Evolutionary conservation across 2,113 vertebrate species (phyloP), one percentile per base, ranked within the genome.

Genomic region (Corydoras maculifer): DNA sequence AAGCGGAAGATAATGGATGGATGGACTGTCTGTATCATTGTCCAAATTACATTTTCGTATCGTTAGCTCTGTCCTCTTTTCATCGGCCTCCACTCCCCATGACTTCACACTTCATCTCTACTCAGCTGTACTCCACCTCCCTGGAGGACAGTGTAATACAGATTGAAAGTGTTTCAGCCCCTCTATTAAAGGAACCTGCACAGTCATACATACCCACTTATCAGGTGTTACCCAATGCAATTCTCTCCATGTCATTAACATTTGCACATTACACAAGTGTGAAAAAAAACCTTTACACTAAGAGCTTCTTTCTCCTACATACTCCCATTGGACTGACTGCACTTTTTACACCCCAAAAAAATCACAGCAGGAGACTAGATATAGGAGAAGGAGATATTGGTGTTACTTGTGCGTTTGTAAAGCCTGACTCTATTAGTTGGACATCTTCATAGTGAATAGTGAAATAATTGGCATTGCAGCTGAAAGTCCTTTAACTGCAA

Each of bases 161-260:
- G 59, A 68, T 9, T 43, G 63, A 30, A 43, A 25, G 58, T 29
- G 51, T 9, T 63, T 11, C 69, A 58, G 54, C 15, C 30, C 43
- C 31, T 72, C 60, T 18, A 51, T 2, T 48, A 50, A 61, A 48
- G 18, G 63, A 51, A 25, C 59, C 35, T 65, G 70, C 35, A 72
- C 54, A 58, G 54, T 65, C 54, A 72, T 6, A 50, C 64, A 55
- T 49, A 68, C 35, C 11, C 10, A 53, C 64, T 35, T n/a, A 69
- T 35, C 14, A 32, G 75, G 65, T 75, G 77, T 75, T 63, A 58
- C 73, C 77, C 77, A 75, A 75, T 68, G 73, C 77, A 78, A 78
- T 78, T 78, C 66, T 75, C 77, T 75, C 77, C 73, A 65, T 75
- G 75, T 75, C 77, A 75, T 75, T 78, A 75, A 65, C 70, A 75